Percentiles rank a stretch among this genome's conserved stretches.
Conservation (phyloP, 2,888 invertebrate species). For the Agrilus biguttatus region DNA sequence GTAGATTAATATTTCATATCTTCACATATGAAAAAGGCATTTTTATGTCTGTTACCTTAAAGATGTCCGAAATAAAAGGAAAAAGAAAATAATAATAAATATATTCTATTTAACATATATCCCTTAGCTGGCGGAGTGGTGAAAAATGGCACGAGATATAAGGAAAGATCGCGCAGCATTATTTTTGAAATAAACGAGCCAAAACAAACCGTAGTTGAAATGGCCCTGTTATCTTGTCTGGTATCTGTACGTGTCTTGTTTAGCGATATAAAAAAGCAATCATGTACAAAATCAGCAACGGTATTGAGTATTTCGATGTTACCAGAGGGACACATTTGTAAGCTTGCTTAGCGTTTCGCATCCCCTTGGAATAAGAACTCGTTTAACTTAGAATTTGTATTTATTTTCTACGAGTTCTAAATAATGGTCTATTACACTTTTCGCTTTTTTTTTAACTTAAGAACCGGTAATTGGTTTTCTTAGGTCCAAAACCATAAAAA, state of each 20-base stretch:
- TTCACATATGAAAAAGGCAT: too few species aligned
- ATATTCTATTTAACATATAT: too few species aligned
- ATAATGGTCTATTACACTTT: constrained; percentile 29
- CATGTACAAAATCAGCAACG: constrained; percentile 34
- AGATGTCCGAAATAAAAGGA: too few species aligned
- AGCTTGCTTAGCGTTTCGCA: constrained; percentile 24
- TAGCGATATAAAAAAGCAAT: constrained; percentile 35
- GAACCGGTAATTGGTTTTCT: constrained; percentile 12
- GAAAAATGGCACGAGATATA: too few species aligned
- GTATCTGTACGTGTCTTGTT: constrained; percentile 33
- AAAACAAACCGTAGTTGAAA: constrained; percentile 30
- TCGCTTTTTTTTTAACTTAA: constrained; percentile 9
- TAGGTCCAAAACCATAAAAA: neutral
- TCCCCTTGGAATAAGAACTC: constrained; percentile 32
- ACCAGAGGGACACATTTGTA: constrained; percentile 34
- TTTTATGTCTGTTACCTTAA: too few species aligned
- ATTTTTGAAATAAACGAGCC: constrained; percentile 30
- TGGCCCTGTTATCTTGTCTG: constrained; percentile 32
- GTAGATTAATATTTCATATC: too few species aligned
- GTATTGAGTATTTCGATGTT: constrained; percentile 34
- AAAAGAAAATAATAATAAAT: too few species aligned
- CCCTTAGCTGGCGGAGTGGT: too few species aligned
- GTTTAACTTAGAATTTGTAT: constrained; percentile 36
- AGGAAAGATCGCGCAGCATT: constrained; percentile 19
- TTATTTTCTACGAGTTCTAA: constrained; percentile 33